Evolutionary conservation across 2,797 vertebrate genomes (phyloP).

Genomic region (Sebastes goodei): DNA sequence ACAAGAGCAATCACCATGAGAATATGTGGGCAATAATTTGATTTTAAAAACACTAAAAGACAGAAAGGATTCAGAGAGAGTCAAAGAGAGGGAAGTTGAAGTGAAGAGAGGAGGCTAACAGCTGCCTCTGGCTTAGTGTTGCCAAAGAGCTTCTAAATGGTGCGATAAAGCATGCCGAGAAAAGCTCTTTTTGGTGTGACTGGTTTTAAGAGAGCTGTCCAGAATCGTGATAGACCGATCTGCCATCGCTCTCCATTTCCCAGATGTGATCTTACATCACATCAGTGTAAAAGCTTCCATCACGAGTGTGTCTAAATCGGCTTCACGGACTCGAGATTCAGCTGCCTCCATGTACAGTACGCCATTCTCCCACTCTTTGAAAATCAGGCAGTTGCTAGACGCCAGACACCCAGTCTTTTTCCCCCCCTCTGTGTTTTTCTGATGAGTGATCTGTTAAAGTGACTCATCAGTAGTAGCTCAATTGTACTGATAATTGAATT

Average conservation of each 20-base stretch:
- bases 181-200: constrained; percentile 36
- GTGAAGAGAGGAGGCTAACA: constrained; percentile 7
- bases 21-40: constrained; percentile 20
- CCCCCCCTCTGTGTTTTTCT: not conserved
- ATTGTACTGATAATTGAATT: constrained; percentile 58
- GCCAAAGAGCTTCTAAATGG: constrained; percentile 46
- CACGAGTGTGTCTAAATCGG: constrained; percentile 28
- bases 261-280: constrained; percentile 23
- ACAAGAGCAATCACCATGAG: constrained; percentile 23
- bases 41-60: constrained; percentile 28
- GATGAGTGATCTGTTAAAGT: constrained; percentile 33
- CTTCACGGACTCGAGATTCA: constrained; percentile 2
- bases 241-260: not conserved
- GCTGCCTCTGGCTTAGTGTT: constrained; percentile 29
- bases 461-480: constrained; percentile 47
- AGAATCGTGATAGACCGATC: constrained; percentile 25
- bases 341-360: constrained; percentile 11
- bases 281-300: constrained; percentile 14
- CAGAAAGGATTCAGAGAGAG: constrained; percentile 10
- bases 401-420: not conserved
- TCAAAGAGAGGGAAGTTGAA: constrained; percentile 15
- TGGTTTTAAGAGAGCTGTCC: constrained; percentile 35
- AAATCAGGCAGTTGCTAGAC: not conserved
- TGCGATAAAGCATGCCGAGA: constrained; percentile 29
- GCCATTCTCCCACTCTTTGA: constrained; percentile 4